These are phyloP conservation scores for Falco biarmicus DNA, from an alignment of 2,797 vertebrate genomes.

Conservation along the genomic window DNA sequence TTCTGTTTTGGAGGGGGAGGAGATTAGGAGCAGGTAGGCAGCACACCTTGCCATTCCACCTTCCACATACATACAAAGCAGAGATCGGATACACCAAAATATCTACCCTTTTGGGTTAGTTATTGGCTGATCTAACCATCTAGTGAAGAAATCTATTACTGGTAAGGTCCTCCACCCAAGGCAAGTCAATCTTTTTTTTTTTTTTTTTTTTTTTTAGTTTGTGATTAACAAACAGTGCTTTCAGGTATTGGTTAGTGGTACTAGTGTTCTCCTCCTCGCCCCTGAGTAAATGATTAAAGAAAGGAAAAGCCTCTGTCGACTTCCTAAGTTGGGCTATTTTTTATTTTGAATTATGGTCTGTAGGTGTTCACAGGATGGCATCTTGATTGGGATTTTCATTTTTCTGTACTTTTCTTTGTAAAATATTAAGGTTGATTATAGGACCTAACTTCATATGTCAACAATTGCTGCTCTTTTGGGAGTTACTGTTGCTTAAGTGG, in stretches of 20 bases:
- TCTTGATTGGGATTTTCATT: background rate
- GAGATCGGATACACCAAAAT: background rate
- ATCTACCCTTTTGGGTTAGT: background rate
- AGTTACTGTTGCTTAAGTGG: background rate
- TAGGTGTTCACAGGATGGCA: background rate
- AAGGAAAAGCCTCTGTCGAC: background rate
- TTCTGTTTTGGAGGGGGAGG: background rate
- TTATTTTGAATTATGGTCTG: background rate
- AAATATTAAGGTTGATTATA: background rate
- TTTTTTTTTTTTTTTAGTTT: background rate
- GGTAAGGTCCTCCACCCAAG: background rate
- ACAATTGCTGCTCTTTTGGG: background rate
- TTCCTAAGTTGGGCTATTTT: background rate
- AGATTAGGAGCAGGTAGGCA: background rate
- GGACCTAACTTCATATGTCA: background rate
- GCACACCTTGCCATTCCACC: background rate
- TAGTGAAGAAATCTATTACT: background rate
- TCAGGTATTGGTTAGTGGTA: background rate
- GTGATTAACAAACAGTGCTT: background rate
- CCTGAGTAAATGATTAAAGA: background rate
- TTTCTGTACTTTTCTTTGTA: background rate
- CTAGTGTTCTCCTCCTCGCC: rapidly evolving
- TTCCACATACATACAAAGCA: rapidly evolving
- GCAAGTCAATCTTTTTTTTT: background rate
- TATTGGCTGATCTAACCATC: rapidly evolving